These are phyloP conservation scores for Phrynosoma platyrhinos DNA, from an alignment of 2,113 vertebrate species.

Conservation along the genomic window DNA sequence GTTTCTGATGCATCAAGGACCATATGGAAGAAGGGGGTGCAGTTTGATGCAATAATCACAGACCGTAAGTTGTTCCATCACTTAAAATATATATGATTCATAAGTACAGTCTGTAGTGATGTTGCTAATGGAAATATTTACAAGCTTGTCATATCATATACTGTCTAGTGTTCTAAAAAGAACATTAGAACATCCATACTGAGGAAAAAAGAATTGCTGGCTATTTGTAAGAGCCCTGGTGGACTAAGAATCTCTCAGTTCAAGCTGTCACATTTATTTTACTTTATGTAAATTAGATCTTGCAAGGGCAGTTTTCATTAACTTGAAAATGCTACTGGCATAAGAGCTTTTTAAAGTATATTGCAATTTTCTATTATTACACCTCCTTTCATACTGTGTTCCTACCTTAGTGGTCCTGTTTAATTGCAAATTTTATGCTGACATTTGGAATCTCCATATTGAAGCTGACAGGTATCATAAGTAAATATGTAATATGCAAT, in stretches of 20 bases:
- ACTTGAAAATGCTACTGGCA: not conserved
- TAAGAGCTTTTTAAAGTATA: not conserved
- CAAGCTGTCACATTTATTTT: not conserved
- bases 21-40: conserved; percentile 85
- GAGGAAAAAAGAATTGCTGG: not conserved
- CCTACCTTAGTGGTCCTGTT: not conserved
- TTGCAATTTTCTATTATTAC: not conserved
- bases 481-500: not conserved
- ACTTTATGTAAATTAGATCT: not conserved
- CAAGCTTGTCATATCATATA: not conserved
- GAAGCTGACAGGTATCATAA: fast-evolving
- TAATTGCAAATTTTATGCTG: not conserved
- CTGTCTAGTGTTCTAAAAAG: not conserved
- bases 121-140: not conserved
- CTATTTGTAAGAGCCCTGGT: not conserved
- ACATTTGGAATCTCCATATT: not conserved
- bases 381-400: no score
- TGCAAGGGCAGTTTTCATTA: not conserved
- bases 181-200: not conserved
- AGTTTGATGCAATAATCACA: conserved; percentile 94
- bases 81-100: conserved; percentile 18
- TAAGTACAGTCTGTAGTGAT: not conserved
- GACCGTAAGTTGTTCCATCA: conserved; percentile 86
- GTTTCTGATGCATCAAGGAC: conserved; percentile 93
- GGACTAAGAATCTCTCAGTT: not conserved